Conservation (phyloP, 2,113 vertebrate genomes). For the Corythoichthys intestinalis region DNA sequence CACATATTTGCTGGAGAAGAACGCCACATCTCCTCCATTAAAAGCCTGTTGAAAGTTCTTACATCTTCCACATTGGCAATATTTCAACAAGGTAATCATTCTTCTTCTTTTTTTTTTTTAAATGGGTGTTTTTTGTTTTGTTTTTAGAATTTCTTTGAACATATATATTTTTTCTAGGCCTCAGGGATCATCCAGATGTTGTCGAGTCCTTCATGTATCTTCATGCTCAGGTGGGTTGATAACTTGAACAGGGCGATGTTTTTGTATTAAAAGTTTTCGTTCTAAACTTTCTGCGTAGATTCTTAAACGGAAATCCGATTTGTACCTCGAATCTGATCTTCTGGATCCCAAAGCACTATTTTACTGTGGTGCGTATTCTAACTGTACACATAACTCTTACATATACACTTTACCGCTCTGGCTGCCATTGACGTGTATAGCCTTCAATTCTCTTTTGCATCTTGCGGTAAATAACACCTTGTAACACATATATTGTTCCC, state of each 20-base stretch:
- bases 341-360: conserved; percentile 90
- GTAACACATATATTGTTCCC: no score
- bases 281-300: conserved; percentile 65
- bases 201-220: conserved; percentile 99
- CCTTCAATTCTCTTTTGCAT: no score
- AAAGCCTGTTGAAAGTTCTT: conserved; percentile 82
- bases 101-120: neutral
- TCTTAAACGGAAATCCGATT: conserved; percentile 87
- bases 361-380: conserved; percentile 86
- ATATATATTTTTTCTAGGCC: conserved; percentile 70
- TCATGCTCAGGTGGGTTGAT: conserved; percentile 89
- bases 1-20: conserved; percentile 91
- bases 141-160: conserved; percentile 21
- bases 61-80: conserved; percentile 86
- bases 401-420: neutral
- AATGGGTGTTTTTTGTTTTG: neutral
- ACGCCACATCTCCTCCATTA: conserved; percentile 80
- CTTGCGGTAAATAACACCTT: no score
- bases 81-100: conserved; percentile 86
- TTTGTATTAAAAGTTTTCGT: neutral
- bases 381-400: neutral
- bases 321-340: conserved; percentile 82
- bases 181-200: conserved; percentile 97
- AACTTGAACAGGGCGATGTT: conserved; percentile 47
- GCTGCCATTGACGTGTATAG: no score